phyloP scores from a whole-genome alignment of 2,888 invertebrate species.

The Stenoptilia bipunctidactyla region DNA sequence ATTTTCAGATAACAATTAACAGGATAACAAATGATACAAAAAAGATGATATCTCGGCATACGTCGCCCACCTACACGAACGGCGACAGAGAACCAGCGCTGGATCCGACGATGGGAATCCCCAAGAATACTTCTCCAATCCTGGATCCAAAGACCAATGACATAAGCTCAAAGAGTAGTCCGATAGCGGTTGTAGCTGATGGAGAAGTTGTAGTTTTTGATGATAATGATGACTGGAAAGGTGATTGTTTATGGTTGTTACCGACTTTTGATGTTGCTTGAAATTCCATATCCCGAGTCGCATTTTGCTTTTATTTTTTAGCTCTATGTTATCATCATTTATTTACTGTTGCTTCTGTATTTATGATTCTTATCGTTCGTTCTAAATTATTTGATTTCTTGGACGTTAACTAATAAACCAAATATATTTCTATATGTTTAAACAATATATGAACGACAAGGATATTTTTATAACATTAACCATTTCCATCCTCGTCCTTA shows the following conservation, averaged over 20 bases:
- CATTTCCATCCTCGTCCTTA: constrained; percentile 19
- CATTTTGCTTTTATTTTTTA: constrained; percentile 9
- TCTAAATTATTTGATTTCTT: too few relatives aligned
- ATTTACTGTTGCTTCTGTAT: constrained; percentile 6
- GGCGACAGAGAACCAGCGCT: constrained; percentile 43
- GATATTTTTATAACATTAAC: constrained; percentile 3
- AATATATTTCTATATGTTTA: too few relatives aligned
- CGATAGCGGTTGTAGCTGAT: constrained; percentile 76
- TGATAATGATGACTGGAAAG: constrained; percentile 87
- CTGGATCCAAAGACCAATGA: constrained; percentile 55
- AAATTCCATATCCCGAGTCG: constrained; percentile 1
- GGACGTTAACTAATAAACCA: too few relatives aligned
- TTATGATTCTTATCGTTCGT: too few relatives aligned
- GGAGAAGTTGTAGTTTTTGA: constrained; percentile 89
- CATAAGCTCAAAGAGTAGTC: constrained; percentile 59
- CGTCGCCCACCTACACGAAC: constrained; percentile 59
- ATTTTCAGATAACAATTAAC: constrained; percentile 53
- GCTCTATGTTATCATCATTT: constrained; percentile 3
- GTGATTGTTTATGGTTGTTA: constrained; percentile 28
- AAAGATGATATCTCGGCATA: constrained; percentile 62
- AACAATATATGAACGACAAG: too few relatives aligned
- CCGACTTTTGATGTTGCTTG: too few relatives aligned
- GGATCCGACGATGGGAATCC: constrained; percentile 50
- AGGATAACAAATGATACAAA: constrained; percentile 60
- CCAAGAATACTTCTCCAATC: constrained; percentile 61